A percentile compares a stretch with the other conserved stretches of the same genome.
Conservation (phyloP, 2,797 vertebrate species). For the Vireo griseus region DNA sequence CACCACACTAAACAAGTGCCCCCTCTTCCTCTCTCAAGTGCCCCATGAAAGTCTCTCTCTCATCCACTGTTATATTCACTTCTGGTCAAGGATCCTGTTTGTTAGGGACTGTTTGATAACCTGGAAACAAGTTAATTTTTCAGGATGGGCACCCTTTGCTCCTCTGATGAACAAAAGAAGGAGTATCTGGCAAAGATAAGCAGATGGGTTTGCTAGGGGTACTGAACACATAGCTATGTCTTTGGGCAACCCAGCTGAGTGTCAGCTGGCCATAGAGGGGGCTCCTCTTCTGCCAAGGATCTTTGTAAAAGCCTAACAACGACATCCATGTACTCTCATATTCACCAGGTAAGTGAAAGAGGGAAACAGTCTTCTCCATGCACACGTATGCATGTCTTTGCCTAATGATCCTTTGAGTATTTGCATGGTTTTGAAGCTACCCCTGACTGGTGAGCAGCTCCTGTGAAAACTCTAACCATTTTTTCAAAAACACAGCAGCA, state of each 20-base stretch:
- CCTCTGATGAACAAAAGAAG: neutral
- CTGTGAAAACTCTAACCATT: neutral
- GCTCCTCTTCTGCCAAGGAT: neutral
- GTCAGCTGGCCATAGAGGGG: neutral
- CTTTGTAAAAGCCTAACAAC: neutral
- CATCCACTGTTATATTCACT: neutral
- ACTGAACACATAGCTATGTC: neutral
- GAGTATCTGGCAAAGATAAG: neutral
- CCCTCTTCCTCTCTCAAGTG: neutral
- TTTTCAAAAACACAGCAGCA: neutral
- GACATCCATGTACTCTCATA: neutral
- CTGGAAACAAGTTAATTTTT: neutral
- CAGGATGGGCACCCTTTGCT: neutral
- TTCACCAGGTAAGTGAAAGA: neutral
- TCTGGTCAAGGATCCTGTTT: neutral
- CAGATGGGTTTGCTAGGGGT: neutral
- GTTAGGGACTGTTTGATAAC: neutral
- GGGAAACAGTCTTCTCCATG: neutral
- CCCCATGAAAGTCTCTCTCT: neutral
- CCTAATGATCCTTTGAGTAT: neutral
- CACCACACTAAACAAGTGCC: neutral
- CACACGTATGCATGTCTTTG: rapidly evolving
- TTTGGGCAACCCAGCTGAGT: neutral
- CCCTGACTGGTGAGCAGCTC: neutral
- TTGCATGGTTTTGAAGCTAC: neutral